phyloP scores from a whole-genome alignment of 2,113 vertebrate species.

The Phocoena sinus region DNA sequence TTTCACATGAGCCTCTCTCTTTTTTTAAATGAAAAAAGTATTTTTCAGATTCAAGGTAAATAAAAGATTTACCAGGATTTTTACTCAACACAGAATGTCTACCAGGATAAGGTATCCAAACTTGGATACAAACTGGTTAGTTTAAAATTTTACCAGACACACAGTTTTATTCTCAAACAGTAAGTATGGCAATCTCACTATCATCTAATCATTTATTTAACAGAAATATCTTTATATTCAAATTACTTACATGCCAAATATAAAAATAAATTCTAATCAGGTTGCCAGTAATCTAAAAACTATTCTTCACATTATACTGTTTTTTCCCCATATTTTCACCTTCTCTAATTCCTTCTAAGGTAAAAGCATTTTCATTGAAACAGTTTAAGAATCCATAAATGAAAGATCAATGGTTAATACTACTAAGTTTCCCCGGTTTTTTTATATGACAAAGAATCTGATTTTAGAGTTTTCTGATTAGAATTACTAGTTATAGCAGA shows the following conservation, averaged over 20 bases:
- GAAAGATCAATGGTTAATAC: not conserved
- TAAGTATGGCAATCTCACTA: not conserved
- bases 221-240: not conserved
- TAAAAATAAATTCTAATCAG: not conserved
- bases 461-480: not conserved
- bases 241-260: not conserved
- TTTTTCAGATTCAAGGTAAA: not conserved
- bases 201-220: not conserved
- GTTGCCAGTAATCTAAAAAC: not conserved
- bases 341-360: not conserved
- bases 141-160: constrained; percentile 2
- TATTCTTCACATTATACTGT: not conserved
- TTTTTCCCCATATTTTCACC: not conserved
- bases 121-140: not conserved
- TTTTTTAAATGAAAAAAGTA: not conserved
- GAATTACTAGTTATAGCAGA: not conserved
- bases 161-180: not conserved
- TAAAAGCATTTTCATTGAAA: not conserved
- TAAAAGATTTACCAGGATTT: not conserved
- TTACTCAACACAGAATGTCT: not conserved
- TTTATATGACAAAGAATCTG: not conserved
- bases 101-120: not conserved
- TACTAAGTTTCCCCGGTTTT: not conserved
- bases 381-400: not conserved
- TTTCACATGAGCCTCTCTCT: not conserved